These are phyloP conservation scores for Chymomyza procnemis DNA, from an alignment of 2,888 invertebrate species.

Conservation along the genomic window DNA sequence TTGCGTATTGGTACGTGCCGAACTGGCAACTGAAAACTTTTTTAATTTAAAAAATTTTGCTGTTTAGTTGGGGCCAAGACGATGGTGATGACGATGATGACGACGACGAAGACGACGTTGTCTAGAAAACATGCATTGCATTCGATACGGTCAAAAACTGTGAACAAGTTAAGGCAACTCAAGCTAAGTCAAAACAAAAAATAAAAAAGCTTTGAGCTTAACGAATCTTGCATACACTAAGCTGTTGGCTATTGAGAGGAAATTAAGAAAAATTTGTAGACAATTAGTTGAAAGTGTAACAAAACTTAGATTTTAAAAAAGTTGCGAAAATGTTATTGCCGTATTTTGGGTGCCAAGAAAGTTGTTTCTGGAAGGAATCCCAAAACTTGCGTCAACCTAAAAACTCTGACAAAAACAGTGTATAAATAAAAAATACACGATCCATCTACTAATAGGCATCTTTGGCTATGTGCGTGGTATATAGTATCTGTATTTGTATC, in stretches of 20 bases:
- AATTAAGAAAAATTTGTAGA: too few species aligned
- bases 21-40: constrained; percentile 65
- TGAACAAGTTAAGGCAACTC: constrained; percentile 15
- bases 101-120: constrained; percentile 27
- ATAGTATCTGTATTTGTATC: background rate
- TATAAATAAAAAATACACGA: constrained; percentile 16
- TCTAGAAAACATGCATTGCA: constrained; percentile 58
- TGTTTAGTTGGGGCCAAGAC: constrained; percentile 29
- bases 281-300: too few species aligned
- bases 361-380: too few species aligned
- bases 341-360: too few species aligned
- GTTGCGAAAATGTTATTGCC: too few species aligned
- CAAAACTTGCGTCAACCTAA: background rate
- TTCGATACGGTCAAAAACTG: constrained; percentile 49
- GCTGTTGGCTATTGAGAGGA: background rate
- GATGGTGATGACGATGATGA: constrained; percentile 26
- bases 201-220: background rate
- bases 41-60: constrained; percentile 64
- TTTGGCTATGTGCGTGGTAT: background rate
- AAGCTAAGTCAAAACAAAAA: constrained; percentile 26
- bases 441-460: background rate
- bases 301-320: too few species aligned
- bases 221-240: background rate
- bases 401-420: background rate
- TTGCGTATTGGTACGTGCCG: constrained; percentile 68